These are phyloP conservation scores for Lithodes maja DNA, from an alignment of 2,888 invertebrate genomes.

Conservation along the genomic window DNA sequence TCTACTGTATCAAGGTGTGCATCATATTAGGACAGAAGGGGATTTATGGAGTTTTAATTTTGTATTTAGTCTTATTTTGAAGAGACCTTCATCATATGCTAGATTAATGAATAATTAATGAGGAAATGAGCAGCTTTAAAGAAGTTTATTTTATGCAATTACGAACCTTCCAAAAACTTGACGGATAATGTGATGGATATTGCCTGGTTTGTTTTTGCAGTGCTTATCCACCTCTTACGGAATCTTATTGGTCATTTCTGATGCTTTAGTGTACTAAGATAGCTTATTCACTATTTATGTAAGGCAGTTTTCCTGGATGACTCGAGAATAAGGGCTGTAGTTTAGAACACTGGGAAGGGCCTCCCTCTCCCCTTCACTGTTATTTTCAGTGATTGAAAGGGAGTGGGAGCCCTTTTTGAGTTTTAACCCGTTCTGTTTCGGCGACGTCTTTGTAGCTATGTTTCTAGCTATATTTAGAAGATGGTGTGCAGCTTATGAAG, in stretches of 20 bases:
- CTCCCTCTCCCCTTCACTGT: not conserved
- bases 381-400: too few relatives aligned
- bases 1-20: slow-evolving; percentile 39
- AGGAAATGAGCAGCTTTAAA: slow-evolving; percentile 40
- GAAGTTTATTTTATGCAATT: slow-evolving; percentile 28
- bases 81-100: slow-evolving; percentile 37
- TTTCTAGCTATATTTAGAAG: too few relatives aligned
- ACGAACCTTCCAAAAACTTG: slow-evolving; percentile 22
- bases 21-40: slow-evolving; percentile 13
- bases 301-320: not conserved
- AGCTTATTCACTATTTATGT: not conserved
- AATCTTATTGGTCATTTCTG: not conserved
- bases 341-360: not conserved
- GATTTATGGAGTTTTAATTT: slow-evolving; percentile 21
- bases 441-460: too few relatives aligned
- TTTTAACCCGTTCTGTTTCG: too few relatives aligned
- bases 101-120: not conserved
- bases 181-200: slow-evolving; percentile 38
- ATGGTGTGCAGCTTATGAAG: too few relatives aligned
- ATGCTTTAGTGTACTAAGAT: not conserved
- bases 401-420: too few relatives aligned
- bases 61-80: slow-evolving; percentile 34
- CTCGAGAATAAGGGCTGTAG: not conserved
- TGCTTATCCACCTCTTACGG: not conserved
- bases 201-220: slow-evolving; percentile 13